Evolutionary conservation across 2,888 invertebrate genomes (phyloP), one percentile per base, ranked within the genome.

Genomic region (Phorcus lineatus): DNA sequence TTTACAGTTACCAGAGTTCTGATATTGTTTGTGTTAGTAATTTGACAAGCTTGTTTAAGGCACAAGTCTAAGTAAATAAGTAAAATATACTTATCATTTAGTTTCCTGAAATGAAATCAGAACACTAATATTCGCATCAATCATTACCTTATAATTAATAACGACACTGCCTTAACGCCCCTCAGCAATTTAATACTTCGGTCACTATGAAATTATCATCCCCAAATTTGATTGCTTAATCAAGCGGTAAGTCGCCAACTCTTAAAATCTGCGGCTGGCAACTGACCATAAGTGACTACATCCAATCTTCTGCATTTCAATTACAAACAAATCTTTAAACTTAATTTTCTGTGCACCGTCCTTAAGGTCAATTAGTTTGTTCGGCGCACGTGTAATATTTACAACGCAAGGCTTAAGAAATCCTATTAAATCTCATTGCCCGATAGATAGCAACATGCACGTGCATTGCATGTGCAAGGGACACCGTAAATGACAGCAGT

Each of bases 281-380:
- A 28, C 28, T 62, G 62, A 22, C 62, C 62, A 62, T 62, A 62
- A 62, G 24, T 62, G 28, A 62, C 28, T 62, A 16, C 24, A 28
- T 28, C n/a, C 24, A 62, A 28, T 62, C 24, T 17, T 28, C 24
- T 28, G 28, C 62, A 62, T 62, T 62, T 24, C 28, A 62, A 62
- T 62, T 62, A 62, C 62, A 62, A 62, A 62, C 62, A 62, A 62
- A 62, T 62, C 62, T 28, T 62, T 62, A 62, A 28, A 62, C 24
- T 62, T 62, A 62, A 62, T 62, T 62, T 62, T 62, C 62, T n/a
- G 4, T 62, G 22, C 62, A 28, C 24, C 28, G 24, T 13, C 22
- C 62, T 2, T 9, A 62, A 24, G 62, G 62, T 62, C 62, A 62
- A 62, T 62, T 62, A 62, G 62, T 62, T 62, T 62, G 28, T 62